Evolutionary conservation across 2,113 vertebrate species (phyloP).

Genomic region (Tachycineta bicolor): DNA sequence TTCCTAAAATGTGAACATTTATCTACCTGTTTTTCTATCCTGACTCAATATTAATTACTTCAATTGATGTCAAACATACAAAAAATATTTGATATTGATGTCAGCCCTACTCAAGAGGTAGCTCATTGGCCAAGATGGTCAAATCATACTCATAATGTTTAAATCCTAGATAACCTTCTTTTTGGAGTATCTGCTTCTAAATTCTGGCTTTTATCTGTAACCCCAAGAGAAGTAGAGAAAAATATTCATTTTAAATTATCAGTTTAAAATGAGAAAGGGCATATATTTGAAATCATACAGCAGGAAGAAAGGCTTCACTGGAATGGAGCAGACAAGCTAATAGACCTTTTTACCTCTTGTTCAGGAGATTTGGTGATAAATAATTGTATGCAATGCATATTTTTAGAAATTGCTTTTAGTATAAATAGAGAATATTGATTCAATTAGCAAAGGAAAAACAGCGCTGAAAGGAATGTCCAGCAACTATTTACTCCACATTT

Average conservation of each 20-base stretch:
- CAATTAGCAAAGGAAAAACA: background rate
- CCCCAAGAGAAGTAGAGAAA: background rate
- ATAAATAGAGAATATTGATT: background rate
- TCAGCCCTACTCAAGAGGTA: background rate
- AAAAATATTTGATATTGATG: background rate
- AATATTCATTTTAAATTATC: background rate
- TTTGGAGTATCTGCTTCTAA: background rate
- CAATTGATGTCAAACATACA: background rate
- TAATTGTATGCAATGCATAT: background rate
- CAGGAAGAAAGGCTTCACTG: background rate
- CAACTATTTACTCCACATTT: background rate
- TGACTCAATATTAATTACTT: background rate
- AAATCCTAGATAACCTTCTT: background rate
- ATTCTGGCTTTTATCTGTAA: background rate
- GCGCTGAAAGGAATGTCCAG: background rate
- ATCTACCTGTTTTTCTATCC: background rate
- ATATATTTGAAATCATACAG: background rate
- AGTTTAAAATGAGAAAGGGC: background rate
- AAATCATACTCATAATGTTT: background rate
- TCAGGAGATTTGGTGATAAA: background rate
- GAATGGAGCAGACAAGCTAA: background rate
- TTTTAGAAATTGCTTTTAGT: background rate
- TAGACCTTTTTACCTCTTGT: background rate
- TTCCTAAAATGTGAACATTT: background rate
- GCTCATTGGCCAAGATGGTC: background rate